A percentile compares a stretch with the other conserved stretches of the same genome.
These are phyloP conservation scores for Platynereis dumerilii DNA, from an alignment of 2,888 invertebrate genomes.

Conservation along the genomic window DNA sequence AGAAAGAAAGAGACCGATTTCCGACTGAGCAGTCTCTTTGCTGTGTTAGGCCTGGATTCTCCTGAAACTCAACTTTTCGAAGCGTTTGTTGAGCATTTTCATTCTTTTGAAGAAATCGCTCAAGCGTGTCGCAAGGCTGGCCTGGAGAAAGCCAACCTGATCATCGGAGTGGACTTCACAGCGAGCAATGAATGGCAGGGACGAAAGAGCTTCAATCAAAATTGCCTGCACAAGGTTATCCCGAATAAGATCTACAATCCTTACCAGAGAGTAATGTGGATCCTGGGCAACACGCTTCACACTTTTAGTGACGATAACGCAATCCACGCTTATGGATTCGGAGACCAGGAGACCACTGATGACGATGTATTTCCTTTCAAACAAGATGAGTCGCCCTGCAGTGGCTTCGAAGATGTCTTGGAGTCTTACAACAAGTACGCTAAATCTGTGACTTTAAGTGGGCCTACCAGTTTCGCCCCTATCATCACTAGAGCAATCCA, in stretches of 20 bases:
- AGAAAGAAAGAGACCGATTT: conserved; percentile 12
- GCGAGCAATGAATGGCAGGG: conserved; percentile 69
- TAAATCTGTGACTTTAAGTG: conserved; percentile 63
- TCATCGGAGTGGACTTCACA: conserved; percentile 68
- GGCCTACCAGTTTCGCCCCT: conserved; percentile 67
- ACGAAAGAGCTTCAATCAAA: conserved; percentile 64
- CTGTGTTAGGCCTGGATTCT: conserved; percentile 43
- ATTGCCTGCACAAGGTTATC: conserved; percentile 61
- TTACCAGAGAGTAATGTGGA: conserved; percentile 64
- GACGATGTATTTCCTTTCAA: conserved; percentile 54
- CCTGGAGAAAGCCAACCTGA: conserved; percentile 64
- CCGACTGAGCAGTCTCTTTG: conserved; percentile 40
- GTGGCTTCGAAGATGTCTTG: conserved; percentile 55
- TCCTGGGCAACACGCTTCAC: conserved; percentile 57
- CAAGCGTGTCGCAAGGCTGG: conserved; percentile 64
- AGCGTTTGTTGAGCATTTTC: conserved; percentile 57
- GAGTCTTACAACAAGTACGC: conserved; percentile 64
- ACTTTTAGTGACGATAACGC: conserved; percentile 55
- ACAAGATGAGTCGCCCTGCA: conserved; percentile 44
- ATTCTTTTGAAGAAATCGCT: conserved; percentile 61
- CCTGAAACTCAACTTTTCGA: conserved; percentile 42
- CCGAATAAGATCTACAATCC: conserved; percentile 63
- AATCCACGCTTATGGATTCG: conserved; percentile 60
- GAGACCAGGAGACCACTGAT: conserved; percentile 54
- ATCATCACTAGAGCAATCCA: conserved; percentile 66